Evolutionary conservation across 2,113 vertebrate species (phyloP), one percentile per base, ranked within the genome.

Genomic region (Scolopax mira): DNA sequence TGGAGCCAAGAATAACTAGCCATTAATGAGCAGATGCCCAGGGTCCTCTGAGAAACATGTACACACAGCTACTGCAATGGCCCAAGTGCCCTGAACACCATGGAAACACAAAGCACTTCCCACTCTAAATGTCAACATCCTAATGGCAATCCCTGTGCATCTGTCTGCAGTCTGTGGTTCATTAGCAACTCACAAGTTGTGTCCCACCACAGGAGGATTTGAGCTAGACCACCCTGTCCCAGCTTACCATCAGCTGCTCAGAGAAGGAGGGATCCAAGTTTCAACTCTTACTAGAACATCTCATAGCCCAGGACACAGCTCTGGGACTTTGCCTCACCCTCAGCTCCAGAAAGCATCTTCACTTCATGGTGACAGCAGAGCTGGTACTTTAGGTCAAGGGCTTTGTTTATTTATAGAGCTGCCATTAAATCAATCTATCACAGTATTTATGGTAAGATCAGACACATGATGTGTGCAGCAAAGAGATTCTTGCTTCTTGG

Each of bases 111-210:
- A 35, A 92, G 60, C 71, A n/a, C 85, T 86, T 94, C 82, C 92
- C 88, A 31, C 82, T 74, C 51, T 13, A 92, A 96, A 96, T 96
- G 94, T 90, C 91, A 96, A 9, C 73, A 39, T 62, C 89, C 75
- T 84, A 28, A 3, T 30, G 89, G 86, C 87, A 89, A 79, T 90
- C 79, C 55, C 41, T 60, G 92, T 75, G 37, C 55, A 41, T 91
- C 78, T 94, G 79, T 41, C 65, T 85, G 89, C 77, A 37, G 78
- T 37, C 67, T 79, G 77, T 52, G 7, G 77, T 79, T 78, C 74
- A 80, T 44, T n/a, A 94, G 69, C 55, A 80, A 8, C 72, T 85
- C 7, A 0, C 25, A 44, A 51, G 52, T 41, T 58, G 2, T 73
- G 51, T 62, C 33, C 62, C 86, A 57, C 55, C 41, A n/a, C 3